Evolutionary conservation across 1,140 invertebrate genomes (phyloP), one percentile per base, ranked within the genome.

Genomic region (Andricus grossulariae): DNA sequence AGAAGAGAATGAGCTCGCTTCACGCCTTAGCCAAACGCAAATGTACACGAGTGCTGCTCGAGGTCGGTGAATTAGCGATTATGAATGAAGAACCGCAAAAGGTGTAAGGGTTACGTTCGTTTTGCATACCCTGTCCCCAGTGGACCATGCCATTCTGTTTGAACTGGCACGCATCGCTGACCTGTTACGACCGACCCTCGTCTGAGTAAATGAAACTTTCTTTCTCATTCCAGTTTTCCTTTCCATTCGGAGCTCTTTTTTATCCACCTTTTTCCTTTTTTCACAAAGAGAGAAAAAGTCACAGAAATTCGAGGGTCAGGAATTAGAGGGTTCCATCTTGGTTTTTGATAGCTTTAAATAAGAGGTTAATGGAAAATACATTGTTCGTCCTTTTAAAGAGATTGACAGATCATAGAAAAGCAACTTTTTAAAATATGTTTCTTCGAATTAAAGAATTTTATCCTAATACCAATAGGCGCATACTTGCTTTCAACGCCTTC

Each of bases 101-200:
- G 72, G 60, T 54, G 18, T 21, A 50, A 72, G 54, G 80, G 66
- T 72, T 39, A 76, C 16, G 60, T 73, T 54, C 75, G 60, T 73
- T 79, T 80, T 80, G 76, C 75, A 74, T 84, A 71, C 60, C 49
- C 73, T 54, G 76, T 81, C 75, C 77, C 78, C 21, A 66, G 76
- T 74, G 80, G 50, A 70, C 54, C 32, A 50, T 50, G 25, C 25
- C 13, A 49, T 52, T 72, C 71, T 72, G 78, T 72, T 57, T 19
- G 75, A 79, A 76, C 84, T 85, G 74, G 76, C 77, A 82, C 83
- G 83, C 83, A 80, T 83, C 84, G 84, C 77, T 85, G 84, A 71
- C 77, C 80, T 66, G 77, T 82, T 81, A 79, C 81, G 73, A 78
- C 75, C 80, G 73, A 78, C 75, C 77, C 83, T 75, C 74, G 54